phyloP scores from a whole-genome alignment of 2,888 invertebrate genomes.

The Acrobasis repandana region DNA sequence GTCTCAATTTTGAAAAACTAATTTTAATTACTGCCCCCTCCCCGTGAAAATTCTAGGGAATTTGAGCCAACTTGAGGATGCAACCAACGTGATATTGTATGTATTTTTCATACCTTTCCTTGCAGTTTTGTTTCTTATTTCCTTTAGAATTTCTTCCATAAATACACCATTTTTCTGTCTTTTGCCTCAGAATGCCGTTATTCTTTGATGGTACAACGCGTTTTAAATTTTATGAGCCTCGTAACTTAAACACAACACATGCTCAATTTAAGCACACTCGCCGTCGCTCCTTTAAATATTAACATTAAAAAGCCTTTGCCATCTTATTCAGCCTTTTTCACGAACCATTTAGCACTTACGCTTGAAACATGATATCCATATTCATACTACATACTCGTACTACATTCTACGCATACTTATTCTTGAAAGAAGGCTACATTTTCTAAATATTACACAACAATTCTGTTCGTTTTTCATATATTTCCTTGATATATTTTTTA shows the following conservation, averaged over 20 bases:
- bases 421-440: not conserved
- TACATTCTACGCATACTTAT: not conserved
- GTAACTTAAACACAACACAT: slow-evolving; percentile 10
- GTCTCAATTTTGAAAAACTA: too few species aligned
- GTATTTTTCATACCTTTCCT: not conserved
- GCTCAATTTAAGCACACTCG: slow-evolving; percentile 10
- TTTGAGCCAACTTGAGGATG: too few species aligned
- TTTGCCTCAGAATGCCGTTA: not conserved
- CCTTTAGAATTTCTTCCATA: not conserved
- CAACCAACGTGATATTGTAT: too few species aligned
- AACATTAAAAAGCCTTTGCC: slow-evolving; percentile 15
- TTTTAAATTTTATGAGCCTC: slow-evolving; percentile 5
- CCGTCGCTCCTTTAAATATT: slow-evolving; percentile 10
- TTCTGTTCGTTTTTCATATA: not conserved
- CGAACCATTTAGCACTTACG: slow-evolving; percentile 13
- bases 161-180: not conserved
- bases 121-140: not conserved
- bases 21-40: too few species aligned
- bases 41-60: too few species aligned
- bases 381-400: not conserved
- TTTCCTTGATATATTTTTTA: too few species aligned
- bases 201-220: not conserved
- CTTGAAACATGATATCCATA: slow-evolving; percentile 12
- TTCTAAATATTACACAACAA: not conserved
- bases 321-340: slow-evolving; percentile 16